phyloP scores from a whole-genome alignment of 2,113 vertebrate species.

The Bufo gargarizans region DNA sequence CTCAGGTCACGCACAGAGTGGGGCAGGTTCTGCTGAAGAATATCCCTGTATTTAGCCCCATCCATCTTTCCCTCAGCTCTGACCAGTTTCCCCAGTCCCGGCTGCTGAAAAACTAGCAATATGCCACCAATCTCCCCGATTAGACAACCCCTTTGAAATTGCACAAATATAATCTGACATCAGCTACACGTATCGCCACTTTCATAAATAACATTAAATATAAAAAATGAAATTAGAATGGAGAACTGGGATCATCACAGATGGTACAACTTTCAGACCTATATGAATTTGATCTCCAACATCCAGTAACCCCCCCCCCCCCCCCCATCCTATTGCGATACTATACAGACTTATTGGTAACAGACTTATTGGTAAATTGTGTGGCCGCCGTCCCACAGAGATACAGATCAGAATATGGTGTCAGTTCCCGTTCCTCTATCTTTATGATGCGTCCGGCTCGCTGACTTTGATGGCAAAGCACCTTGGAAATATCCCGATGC shows the following conservation, averaged over 20 bases:
- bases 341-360: too few relatives aligned
- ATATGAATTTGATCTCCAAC: not conserved
- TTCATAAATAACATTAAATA: not conserved
- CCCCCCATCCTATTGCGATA: too few relatives aligned
- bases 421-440: not conserved
- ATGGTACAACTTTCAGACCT: not conserved
- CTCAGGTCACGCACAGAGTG: too few relatives aligned
- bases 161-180: not conserved
- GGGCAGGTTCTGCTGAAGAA: too few relatives aligned
- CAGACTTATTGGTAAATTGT: too few relatives aligned
- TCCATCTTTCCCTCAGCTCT: too few relatives aligned
- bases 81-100: too few relatives aligned
- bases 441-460: not conserved
- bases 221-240: not conserved
- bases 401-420: not conserved
- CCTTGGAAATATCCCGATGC: conserved; percentile 84
- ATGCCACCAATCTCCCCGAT: too few relatives aligned
- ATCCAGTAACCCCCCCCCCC: not conserved
- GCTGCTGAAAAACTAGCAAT: too few relatives aligned
- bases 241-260: not conserved
- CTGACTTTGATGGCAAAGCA: conserved; percentile 74
- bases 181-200: not conserved
- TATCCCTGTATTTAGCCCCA: too few relatives aligned
- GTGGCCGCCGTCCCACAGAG: not conserved
- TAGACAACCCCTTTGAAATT: too few relatives aligned